Evolutionary conservation across 1,140 invertebrate species (phyloP).

Genomic region (Conopomorpha cramerella): DNA sequence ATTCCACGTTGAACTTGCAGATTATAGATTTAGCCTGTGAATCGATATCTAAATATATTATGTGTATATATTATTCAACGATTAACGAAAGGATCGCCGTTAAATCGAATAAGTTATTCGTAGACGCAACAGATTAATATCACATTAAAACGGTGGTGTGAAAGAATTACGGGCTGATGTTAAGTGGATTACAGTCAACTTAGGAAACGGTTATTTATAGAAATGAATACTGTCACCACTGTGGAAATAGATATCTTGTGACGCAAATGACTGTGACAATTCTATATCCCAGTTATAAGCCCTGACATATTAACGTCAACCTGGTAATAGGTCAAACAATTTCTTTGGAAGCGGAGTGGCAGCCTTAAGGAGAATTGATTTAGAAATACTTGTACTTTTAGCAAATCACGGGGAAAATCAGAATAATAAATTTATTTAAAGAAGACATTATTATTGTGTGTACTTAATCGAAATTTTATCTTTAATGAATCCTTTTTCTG

Average conservation of each 20-base stretch:
- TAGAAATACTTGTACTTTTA: too few species aligned
- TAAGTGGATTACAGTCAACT: slow-evolving; percentile 41
- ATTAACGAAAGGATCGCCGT: slow-evolving; percentile 30
- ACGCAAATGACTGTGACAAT: too few species aligned
- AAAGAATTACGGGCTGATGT: slow-evolving; percentile 35
- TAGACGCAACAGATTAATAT: slow-evolving; percentile 42
- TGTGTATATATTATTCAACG: slow-evolving; percentile 43
- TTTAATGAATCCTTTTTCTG: too few species aligned
- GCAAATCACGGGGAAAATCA: too few species aligned
- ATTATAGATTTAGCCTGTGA: slow-evolving; percentile 9
- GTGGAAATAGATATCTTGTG: too few species aligned
- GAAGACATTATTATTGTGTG: too few species aligned
- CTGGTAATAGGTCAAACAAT: background rate
- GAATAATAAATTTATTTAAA: too few species aligned
- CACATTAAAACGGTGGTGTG: slow-evolving; percentile 40
- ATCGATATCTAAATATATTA: slow-evolving; percentile 20
- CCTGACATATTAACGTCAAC: background rate
- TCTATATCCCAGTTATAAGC: too few species aligned
- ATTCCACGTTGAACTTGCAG: slow-evolving; percentile 2
- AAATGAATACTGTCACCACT: background rate
- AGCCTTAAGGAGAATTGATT: too few species aligned
- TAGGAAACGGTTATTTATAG: background rate
- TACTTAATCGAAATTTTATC: too few species aligned
- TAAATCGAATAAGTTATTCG: slow-evolving; percentile 23
- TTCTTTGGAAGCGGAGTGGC: too few species aligned